These are phyloP conservation scores for Aramus guarauna DNA, from an alignment of 2,113 vertebrate species.

Conservation along the genomic window DNA sequence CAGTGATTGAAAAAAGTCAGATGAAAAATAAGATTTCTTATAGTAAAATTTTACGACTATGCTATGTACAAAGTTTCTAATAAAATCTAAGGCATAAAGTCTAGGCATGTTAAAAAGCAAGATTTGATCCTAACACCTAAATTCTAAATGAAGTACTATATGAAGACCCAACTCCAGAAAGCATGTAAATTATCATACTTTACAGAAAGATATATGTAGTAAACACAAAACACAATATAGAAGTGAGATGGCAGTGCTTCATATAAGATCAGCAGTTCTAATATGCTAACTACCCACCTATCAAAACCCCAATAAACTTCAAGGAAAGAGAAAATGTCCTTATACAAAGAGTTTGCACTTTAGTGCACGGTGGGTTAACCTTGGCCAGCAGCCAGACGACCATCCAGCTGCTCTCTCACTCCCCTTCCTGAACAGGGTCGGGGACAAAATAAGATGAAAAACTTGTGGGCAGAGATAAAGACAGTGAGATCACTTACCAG, in stretches of 20 bases:
- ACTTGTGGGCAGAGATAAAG: background rate
- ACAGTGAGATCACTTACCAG: background rate
- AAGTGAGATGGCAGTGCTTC: background rate
- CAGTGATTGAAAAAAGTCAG: background rate
- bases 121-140: background rate
- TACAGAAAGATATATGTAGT: background rate
- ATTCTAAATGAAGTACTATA: background rate
- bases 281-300: background rate
- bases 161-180: background rate
- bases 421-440: background rate
- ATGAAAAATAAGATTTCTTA: background rate
- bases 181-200: background rate
- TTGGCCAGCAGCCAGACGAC: background rate
- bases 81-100: background rate
- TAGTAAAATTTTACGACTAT: background rate
- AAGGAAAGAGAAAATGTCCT: background rate
- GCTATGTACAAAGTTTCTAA: background rate
- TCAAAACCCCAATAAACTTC: background rate
- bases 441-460: background rate
- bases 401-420: background rate
- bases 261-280: background rate
- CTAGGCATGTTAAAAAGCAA: background rate
- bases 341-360: background rate
- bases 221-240: background rate
- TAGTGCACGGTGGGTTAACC: background rate